These are phyloP conservation scores for Drosophila acutilabella DNA, from an alignment of 2,888 invertebrate genomes.

Conservation along the genomic window DNA sequence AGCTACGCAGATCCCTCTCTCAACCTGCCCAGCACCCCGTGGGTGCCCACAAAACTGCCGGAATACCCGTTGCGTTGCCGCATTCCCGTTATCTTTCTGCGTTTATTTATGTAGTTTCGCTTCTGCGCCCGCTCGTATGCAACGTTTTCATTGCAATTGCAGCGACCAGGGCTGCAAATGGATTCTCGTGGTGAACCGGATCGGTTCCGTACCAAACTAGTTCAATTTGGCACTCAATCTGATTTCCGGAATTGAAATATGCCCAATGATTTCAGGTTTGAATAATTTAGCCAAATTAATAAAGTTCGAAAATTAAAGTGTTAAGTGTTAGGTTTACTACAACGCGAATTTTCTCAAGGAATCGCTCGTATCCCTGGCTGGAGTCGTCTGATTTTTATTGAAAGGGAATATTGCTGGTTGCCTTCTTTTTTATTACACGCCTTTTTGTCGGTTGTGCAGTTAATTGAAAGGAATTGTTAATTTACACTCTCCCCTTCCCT, in stretches of 20 bases:
- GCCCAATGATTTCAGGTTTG: too few species aligned
- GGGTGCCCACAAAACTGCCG: not conserved
- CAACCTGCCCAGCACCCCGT: not conserved
- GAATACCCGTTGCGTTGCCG: conserved; percentile 33
- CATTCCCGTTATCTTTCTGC: conserved; percentile 67
- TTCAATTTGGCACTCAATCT: not conserved
- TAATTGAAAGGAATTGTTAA: conserved; percentile 79
- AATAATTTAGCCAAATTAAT: not conserved
- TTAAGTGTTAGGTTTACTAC: not conserved
- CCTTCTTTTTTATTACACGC: conserved; percentile 37
- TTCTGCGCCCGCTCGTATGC: conserved; percentile 56
- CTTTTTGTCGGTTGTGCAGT: conserved; percentile 72
- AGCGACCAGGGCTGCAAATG: conserved; percentile 37
- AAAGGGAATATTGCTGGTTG: conserved; percentile 73
- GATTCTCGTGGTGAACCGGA: not conserved
- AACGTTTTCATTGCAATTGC: conserved; percentile 60
- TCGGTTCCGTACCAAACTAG: not conserved
- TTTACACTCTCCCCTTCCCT: conserved; percentile 53
- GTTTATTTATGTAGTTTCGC: conserved; percentile 67
- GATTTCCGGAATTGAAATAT: not conserved
- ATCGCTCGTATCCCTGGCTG: conserved; percentile 35
- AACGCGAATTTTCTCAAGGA: not conserved
- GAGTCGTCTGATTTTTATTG: conserved; percentile 69
- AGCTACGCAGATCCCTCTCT: not conserved
- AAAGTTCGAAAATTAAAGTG: not conserved